A percentile compares a stretch with the other conserved stretches of the same genome.
Evolutionary conservation across 2,888 invertebrate species (phyloP).

Genomic region (Agriopis leucophaearia): DNA sequence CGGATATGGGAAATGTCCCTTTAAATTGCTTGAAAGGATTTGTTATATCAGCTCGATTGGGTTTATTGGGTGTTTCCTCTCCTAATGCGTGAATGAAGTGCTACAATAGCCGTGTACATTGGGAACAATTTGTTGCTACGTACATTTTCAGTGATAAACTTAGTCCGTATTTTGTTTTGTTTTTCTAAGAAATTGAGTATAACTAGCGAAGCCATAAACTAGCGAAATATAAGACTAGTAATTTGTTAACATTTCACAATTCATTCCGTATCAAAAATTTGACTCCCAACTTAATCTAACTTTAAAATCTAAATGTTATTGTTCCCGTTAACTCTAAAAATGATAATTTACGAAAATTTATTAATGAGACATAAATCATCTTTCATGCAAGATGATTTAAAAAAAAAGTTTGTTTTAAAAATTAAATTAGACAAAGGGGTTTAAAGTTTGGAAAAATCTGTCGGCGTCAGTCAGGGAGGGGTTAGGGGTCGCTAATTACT

Average conservation of each 20-base stretch:
- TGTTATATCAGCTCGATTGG: conserved; percentile 64
- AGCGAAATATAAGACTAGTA: too few species aligned
- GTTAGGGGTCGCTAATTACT: conserved; percentile 70
- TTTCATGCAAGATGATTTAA: conserved; percentile 49
- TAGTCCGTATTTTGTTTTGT: neutral
- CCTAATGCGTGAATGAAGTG: conserved; percentile 15
- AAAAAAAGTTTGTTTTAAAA: conserved; percentile 35
- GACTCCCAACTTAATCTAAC: too few species aligned
- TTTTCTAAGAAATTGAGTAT: too few species aligned
- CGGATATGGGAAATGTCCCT: conserved; percentile 82
- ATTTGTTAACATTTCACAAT: too few species aligned
- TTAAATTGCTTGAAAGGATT: conserved; percentile 75
- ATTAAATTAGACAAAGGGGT: conserved; percentile 57
- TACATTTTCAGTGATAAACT: neutral
- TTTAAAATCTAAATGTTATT: too few species aligned
- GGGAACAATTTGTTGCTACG: conserved; percentile 2
- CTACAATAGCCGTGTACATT: conserved; percentile 10
- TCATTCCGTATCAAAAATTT: too few species aligned
- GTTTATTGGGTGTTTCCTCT: conserved; percentile 72
- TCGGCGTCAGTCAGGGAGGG: conserved; percentile 55
- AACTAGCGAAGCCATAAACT: too few species aligned
- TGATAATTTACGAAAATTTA: conserved; percentile 58
- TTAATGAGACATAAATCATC: conserved; percentile 56
- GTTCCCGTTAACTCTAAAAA: too few species aligned
- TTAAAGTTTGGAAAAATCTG: conserved; percentile 66